These are phyloP conservation scores for Eupithecia centaureata DNA, from an alignment of 2,888 invertebrate species.

Conservation along the genomic window DNA sequence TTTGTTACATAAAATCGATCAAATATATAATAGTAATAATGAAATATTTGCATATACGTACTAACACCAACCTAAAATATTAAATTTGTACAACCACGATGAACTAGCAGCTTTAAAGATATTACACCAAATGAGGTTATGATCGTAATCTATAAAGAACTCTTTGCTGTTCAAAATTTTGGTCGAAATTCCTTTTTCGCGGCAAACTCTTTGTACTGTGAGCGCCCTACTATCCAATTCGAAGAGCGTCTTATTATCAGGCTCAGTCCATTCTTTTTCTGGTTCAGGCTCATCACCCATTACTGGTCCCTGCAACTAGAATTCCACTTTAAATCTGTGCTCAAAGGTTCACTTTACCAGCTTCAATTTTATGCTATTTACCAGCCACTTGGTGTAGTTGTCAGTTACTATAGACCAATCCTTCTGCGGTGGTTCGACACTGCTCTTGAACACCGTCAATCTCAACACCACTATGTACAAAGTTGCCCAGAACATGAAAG, in stretches of 20 bases:
- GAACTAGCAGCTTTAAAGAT: conserved; percentile 91
- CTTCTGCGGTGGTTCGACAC: conserved; percentile 60
- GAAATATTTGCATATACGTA: neutral
- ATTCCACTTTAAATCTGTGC: conserved; percentile 5
- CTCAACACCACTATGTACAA: conserved; percentile 78
- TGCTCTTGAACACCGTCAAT: conserved; percentile 79
- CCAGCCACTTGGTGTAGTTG: conserved; percentile 80
- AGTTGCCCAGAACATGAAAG: conserved; percentile 78
- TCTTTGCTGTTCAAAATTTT: conserved; percentile 88
- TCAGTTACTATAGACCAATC: conserved; percentile 74
- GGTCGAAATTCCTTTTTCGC: conserved; percentile 57
- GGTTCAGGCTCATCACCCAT: conserved; percentile 62
- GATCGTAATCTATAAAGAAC: conserved; percentile 87
- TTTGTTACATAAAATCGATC: neutral
- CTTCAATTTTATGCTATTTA: conserved; percentile 48
- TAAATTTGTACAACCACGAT: conserved; percentile 92
- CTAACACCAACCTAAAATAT: conserved; percentile 84
- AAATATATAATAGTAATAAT: neutral
- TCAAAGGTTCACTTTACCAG: neutral
- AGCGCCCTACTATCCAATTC: conserved; percentile 80
- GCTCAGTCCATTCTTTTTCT: conserved; percentile 64
- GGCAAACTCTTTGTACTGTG: conserved; percentile 78
- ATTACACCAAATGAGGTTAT: conserved; percentile 89
- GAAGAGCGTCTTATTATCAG: conserved; percentile 66
- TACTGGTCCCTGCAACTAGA: conserved; percentile 72